Percentiles rank a stretch among this genome's conserved stretches.
phyloP scores from a whole-genome alignment of 2,113 vertebrate species.

The Eublepharis macularius region DNA sequence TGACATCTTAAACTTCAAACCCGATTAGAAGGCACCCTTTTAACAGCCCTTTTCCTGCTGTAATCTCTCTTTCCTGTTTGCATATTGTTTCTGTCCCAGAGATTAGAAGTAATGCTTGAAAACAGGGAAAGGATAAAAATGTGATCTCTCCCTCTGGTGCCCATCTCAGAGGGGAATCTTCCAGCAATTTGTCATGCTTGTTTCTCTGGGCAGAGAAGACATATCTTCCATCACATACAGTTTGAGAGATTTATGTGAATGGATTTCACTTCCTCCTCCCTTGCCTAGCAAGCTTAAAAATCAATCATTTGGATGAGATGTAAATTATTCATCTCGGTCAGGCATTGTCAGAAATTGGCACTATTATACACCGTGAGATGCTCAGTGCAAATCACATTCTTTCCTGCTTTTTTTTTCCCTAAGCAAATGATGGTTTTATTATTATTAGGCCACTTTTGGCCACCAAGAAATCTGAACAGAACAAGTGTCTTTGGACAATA shows the following conservation, averaged over 20 bases:
- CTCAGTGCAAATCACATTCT: slow-evolving; percentile 16
- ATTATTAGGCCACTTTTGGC: slow-evolving; percentile 38
- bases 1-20: slow-evolving; percentile 1
- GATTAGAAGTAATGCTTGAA: slow-evolving; percentile 47
- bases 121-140: slow-evolving; percentile 42
- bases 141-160: slow-evolving; percentile 1
- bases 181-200: slow-evolving; percentile 33
- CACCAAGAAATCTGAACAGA: slow-evolving; percentile 16
- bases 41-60: not conserved
- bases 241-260: slow-evolving; percentile 7
- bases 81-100: slow-evolving; percentile 20
- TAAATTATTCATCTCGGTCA: slow-evolving; percentile 48
- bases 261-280: slow-evolving; percentile 44
- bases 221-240: slow-evolving; percentile 21
- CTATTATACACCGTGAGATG: not conserved
- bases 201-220: slow-evolving; percentile 40
- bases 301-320: slow-evolving; percentile 38
- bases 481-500: slow-evolving; percentile 19
- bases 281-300: slow-evolving; percentile 39
- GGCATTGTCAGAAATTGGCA: slow-evolving; percentile 26
- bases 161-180: slow-evolving; percentile 12
- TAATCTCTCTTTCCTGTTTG: slow-evolving; percentile 48
- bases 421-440: slow-evolving; percentile 8
- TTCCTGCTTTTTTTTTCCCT: not conserved
- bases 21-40: slow-evolving; percentile 42